phyloP scores from a whole-genome alignment of 2,797 vertebrate genomes.

The Hydrolagus colliei region DNA sequence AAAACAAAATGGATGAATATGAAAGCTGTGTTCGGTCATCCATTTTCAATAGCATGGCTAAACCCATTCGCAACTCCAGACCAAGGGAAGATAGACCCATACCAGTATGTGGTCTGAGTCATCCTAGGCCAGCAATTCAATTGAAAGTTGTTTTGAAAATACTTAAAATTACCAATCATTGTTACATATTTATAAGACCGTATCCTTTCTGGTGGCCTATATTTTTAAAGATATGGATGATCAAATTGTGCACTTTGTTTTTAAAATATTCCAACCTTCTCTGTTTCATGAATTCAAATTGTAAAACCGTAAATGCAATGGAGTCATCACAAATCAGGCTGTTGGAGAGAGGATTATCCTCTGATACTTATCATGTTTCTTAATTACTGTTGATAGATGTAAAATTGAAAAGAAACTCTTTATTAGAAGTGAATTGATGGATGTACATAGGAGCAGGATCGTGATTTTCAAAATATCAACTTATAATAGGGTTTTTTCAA shows the following conservation, averaged over 20 bases:
- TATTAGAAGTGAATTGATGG: neutral
- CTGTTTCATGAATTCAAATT: neutral
- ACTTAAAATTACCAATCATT: neutral
- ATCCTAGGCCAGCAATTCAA: slow-evolving; percentile 53
- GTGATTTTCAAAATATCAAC: neutral
- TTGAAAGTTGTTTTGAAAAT: slow-evolving; percentile 40
- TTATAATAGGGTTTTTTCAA: neutral
- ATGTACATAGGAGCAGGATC: neutral
- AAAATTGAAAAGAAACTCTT: slow-evolving; percentile 13
- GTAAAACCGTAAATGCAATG: neutral
- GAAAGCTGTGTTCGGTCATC: slow-evolving; percentile 96
- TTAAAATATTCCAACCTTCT: neutral
- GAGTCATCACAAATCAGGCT: no score
- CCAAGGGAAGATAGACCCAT: slow-evolving; percentile 87
- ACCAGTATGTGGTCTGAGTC: slow-evolving; percentile 93
- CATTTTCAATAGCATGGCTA: slow-evolving; percentile 91
- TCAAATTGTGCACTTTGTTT: neutral
- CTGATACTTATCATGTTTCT: neutral
- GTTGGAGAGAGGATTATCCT: neutral
- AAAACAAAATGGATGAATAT: slow-evolving; percentile 97
- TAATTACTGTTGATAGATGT: neutral
- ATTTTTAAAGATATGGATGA: neutral
- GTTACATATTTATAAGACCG: slow-evolving; percentile 4
- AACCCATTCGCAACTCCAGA: slow-evolving; percentile 87
- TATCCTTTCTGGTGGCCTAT: slow-evolving; percentile 12